Percentiles rank a stretch among this genome's conserved stretches.
Evolutionary conservation across 2,113 vertebrate species (phyloP).

Genomic region (Egretta garzetta): DNA sequence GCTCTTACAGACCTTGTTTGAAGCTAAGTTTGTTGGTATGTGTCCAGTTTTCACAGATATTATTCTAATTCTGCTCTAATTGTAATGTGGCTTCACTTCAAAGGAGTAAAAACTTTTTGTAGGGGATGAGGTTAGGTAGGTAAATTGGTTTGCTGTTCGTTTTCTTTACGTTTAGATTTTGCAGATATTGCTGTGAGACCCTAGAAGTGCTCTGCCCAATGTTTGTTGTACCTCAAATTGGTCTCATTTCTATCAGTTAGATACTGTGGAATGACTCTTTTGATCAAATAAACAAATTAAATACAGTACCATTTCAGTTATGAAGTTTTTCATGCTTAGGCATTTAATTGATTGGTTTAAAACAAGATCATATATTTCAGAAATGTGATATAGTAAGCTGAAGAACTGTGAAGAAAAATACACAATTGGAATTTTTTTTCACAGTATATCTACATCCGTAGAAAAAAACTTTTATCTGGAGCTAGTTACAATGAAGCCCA

Average conservation of each 20-base stretch:
- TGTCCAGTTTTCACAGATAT: not conserved
- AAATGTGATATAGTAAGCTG: not conserved
- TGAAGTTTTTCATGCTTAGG: not conserved
- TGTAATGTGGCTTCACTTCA: not conserved
- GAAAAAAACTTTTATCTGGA: not conserved
- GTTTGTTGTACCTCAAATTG: not conserved
- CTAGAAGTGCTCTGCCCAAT: not conserved
- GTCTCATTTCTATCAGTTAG: not conserved
- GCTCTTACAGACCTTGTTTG: not conserved
- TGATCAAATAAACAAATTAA: not conserved
- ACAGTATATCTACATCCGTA: not conserved
- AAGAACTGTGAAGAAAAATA: not conserved
- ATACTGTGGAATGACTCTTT: not conserved
- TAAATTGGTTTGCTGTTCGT: not conserved
- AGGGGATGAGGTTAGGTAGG: not conserved
- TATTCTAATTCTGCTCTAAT: not conserved
- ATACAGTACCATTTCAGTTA: not conserved
- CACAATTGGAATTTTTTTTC: not conserved
- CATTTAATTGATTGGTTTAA: not conserved
- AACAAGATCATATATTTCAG: not conserved
- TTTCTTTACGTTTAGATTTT: not conserved
- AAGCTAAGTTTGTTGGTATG: not conserved
- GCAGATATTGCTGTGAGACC: not conserved
- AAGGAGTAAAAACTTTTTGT: not conserved
- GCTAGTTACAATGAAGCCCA: not conserved